Evolutionary conservation across 2,797 vertebrate species (phyloP).

Genomic region (Graptemys geographica): DNA sequence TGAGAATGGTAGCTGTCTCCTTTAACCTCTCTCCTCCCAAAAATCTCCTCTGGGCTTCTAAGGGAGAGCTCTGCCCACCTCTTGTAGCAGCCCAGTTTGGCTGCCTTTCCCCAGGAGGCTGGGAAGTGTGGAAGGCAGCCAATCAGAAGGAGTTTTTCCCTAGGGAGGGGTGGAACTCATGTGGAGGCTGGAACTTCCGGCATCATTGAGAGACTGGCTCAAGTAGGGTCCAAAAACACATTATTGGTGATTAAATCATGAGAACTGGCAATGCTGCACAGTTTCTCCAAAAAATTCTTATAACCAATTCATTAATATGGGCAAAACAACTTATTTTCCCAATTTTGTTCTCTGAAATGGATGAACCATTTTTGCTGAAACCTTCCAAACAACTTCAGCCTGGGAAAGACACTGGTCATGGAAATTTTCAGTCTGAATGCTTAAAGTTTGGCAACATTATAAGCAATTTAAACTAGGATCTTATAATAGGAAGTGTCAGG

Average conservation of each 20-base stretch:
- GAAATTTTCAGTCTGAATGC: neutral
- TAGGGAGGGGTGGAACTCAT: neutral
- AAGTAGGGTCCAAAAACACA: neutral
- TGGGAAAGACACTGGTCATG: neutral
- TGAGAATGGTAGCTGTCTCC: too few species aligned
- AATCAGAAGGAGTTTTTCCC: neutral
- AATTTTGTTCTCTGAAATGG: neutral
- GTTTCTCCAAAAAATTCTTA: neutral
- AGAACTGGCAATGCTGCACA: neutral
- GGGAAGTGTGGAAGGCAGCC: neutral
- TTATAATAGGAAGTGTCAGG: neutral
- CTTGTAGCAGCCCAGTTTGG: too few species aligned
- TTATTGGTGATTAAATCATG: neutral
- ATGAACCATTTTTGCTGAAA: neutral
- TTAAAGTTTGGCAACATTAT: neutral
- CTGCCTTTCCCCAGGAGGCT: neutral
- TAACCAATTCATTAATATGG: neutral
- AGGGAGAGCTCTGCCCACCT: too few species aligned
- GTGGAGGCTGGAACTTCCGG: neutral
- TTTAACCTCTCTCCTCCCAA: too few species aligned
- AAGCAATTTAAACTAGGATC: neutral
- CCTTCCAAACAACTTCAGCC: neutral
- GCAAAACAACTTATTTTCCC: neutral
- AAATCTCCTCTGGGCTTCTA: too few species aligned
- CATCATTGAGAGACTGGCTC: neutral